phyloP scores from a whole-genome alignment of 2,113 vertebrate genomes.

The Phaethornis superciliosus region DNA sequence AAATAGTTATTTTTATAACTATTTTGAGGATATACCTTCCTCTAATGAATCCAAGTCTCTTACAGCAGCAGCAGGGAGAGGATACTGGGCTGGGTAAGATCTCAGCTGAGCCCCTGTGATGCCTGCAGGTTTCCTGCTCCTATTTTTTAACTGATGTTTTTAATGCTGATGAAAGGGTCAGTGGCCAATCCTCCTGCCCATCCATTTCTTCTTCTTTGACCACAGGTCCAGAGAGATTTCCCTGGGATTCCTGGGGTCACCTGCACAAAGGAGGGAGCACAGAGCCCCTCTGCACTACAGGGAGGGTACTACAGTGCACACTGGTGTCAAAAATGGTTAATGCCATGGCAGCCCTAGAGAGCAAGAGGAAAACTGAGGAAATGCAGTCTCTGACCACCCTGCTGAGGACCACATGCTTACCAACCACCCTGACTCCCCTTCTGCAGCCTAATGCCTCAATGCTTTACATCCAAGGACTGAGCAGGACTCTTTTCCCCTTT shows the following conservation, averaged over 20 bases:
- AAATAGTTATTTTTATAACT: background rate
- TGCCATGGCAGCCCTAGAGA: background rate
- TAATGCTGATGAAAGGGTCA: background rate
- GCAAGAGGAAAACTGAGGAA: background rate
- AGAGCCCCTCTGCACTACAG: background rate
- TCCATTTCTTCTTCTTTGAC: background rate
- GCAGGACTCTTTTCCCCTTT: background rate
- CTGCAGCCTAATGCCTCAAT: background rate
- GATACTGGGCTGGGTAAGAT: background rate
- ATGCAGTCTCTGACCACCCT: background rate
- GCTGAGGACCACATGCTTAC: background rate
- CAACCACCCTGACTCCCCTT: background rate
- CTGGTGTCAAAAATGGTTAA: background rate
- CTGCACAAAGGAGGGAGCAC: background rate
- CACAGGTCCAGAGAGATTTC: background rate
- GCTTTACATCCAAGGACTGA: background rate
- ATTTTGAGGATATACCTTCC: background rate
- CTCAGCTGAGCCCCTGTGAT: background rate
- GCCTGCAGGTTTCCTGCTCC: background rate
- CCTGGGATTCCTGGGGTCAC: background rate
- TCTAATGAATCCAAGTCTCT: background rate
- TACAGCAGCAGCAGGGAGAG: background rate
- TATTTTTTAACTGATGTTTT: background rate
- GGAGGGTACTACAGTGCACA: background rate
- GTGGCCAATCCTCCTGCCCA: background rate